A percentile compares a stretch with the other conserved stretches of the same genome.
Evolutionary conservation across 2,888 invertebrate species (phyloP).

Genomic region (Meloe dianella): DNA sequence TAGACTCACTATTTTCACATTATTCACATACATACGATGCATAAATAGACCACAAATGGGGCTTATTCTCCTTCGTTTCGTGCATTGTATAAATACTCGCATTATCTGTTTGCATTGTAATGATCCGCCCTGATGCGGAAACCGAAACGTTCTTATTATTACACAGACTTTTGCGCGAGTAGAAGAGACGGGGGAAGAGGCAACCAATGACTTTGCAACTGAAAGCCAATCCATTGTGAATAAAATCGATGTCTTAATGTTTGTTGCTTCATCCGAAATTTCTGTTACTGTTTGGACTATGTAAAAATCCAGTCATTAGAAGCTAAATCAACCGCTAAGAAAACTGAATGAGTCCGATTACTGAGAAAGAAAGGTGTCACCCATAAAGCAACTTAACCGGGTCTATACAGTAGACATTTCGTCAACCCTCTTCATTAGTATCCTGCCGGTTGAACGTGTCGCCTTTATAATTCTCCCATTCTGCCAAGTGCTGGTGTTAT

Average conservation of each 20-base stretch:
- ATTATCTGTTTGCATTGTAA: constrained; percentile 10
- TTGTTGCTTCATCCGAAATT: background rate
- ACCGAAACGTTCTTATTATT: constrained; percentile 7
- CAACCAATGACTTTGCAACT: background rate
- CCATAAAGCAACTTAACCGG: background rate
- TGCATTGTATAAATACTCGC: constrained; percentile 20
- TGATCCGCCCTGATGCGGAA: constrained; percentile 1
- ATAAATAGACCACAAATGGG: constrained; percentile 26
- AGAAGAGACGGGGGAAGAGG: background rate
- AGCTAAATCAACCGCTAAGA: background rate
- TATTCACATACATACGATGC: constrained; percentile 15
- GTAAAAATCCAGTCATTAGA: background rate
- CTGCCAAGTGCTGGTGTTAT: background rate
- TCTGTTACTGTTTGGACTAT: no score
- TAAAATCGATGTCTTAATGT: background rate
- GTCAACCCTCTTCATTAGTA: background rate
- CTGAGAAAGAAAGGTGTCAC: background rate
- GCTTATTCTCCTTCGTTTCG: constrained; percentile 25
- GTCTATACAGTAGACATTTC: background rate
- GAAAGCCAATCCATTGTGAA: background rate
- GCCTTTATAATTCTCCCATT: background rate
- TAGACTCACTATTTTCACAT: background rate
- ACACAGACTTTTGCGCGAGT: background rate
- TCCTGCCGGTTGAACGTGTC: background rate
- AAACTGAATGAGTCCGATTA: background rate